phyloP scores from a whole-genome alignment of 2,888 invertebrate species.

The Candidula unifasciata region DNA sequence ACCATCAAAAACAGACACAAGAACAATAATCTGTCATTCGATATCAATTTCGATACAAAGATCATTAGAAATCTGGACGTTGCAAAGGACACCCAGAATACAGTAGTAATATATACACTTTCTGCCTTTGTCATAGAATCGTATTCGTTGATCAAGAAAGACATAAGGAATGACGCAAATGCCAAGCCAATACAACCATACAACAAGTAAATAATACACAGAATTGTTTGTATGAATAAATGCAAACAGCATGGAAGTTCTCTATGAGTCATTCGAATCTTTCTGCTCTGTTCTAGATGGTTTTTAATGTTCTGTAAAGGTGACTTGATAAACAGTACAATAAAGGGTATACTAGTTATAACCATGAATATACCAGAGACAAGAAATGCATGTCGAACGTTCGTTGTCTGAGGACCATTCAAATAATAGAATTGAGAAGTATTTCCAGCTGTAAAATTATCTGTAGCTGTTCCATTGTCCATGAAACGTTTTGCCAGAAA shows the following conservation, averaged over 20 bases:
- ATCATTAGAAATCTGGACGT: slow-evolving; percentile 75
- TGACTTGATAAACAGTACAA: slow-evolving; percentile 51
- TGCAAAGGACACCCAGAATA: slow-evolving; percentile 78
- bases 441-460: background rate
- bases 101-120: slow-evolving; percentile 73
- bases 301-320: slow-evolving; percentile 31
- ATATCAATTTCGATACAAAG: slow-evolving; percentile 71
- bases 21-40: slow-evolving; percentile 60
- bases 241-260: slow-evolving; percentile 55
- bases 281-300: background rate
- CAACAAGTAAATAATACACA: slow-evolving; percentile 72
- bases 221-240: slow-evolving; percentile 66
- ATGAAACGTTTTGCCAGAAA: slow-evolving; percentile 67
- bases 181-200: slow-evolving; percentile 77
- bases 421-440: background rate
- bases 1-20: slow-evolving; percentile 35
- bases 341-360: slow-evolving; percentile 51
- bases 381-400: slow-evolving; percentile 55
- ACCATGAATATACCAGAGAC: slow-evolving; percentile 55
- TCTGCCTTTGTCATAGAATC: slow-evolving; percentile 66
- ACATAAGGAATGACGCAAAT: slow-evolving; percentile 75
- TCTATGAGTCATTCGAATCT: background rate
- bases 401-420: background rate
- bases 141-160: slow-evolving; percentile 72
- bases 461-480: background rate